Conservation (phyloP, 35 echinoderm and acorn worm genomes). For the Ptychodera flava region DNA sequence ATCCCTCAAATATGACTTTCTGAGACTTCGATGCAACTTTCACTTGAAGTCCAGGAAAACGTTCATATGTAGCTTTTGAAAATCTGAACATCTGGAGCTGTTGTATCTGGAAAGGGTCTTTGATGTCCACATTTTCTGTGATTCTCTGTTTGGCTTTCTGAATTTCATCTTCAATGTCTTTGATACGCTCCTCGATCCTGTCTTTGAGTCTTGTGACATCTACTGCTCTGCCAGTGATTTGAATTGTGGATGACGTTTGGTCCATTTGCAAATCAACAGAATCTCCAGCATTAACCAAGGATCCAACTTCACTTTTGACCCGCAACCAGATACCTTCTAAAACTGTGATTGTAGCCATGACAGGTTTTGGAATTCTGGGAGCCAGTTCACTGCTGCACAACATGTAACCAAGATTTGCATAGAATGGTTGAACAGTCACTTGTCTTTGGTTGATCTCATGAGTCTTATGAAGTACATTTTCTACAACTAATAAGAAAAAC, state of each 20-base stretch:
- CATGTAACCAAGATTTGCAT: background rate
- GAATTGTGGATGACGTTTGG: background rate
- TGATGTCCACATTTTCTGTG: background rate
- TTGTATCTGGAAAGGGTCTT: background rate
- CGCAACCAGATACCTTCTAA: background rate
- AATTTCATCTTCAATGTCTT: background rate
- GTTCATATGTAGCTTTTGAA: background rate
- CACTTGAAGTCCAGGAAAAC: background rate
- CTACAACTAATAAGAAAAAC: no score
- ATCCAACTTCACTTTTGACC: background rate
- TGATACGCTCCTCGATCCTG: background rate
- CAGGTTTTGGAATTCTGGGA: constrained; percentile 14
- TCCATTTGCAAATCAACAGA: background rate
- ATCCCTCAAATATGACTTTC: background rate
- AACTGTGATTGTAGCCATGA: background rate
- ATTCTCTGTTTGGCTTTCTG: background rate
- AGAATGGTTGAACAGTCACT: background rate
- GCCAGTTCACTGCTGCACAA: background rate
- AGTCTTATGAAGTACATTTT: background rate
- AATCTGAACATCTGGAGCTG: background rate
- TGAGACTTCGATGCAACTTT: background rate
- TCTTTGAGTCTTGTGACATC: background rate
- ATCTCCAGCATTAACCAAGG: background rate
- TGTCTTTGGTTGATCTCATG: background rate
- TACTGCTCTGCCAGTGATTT: background rate